Percentiles rank a stretch among this genome's conserved stretches.
These are phyloP conservation scores for Ageneiosus marmoratus DNA, from an alignment of 2,113 vertebrate species.

Conservation along the genomic window DNA sequence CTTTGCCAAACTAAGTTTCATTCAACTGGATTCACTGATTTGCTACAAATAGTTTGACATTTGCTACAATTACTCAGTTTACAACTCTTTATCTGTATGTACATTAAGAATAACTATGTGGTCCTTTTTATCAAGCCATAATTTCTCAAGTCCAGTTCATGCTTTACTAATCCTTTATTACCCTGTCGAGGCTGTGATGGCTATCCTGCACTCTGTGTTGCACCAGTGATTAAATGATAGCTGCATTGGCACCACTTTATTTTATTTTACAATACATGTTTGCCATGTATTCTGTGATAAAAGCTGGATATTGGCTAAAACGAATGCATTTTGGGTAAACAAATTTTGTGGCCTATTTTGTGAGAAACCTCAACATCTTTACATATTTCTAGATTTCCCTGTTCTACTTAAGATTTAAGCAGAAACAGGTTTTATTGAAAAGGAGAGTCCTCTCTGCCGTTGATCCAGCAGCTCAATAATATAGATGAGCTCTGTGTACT, in stretches of 20 bases:
- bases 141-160: conserved; percentile 12
- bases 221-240: conserved; percentile 12
- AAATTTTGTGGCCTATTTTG: not conserved
- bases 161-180: conserved; percentile 24
- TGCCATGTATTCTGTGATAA: not conserved
- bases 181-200: conserved; percentile 18
- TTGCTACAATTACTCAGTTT: not conserved
- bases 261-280: not conserved
- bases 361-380: conserved; percentile 24
- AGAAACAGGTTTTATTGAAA: conserved; percentile 34
- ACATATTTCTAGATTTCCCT: conserved; percentile 39
- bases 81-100: not conserved
- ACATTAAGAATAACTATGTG: not conserved
- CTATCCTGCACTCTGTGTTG: conserved; percentile 23
- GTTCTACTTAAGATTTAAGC: conserved; percentile 7
- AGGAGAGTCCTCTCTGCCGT: conserved; percentile 17
- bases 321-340: not conserved
- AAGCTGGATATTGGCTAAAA: not conserved
- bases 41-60: not conserved
- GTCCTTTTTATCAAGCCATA: not conserved
- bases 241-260: conserved; percentile 24
- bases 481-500: conserved; percentile 47
- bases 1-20: not conserved
- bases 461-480: conserved; percentile 44
- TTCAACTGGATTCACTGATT: not conserved